Conservation (phyloP, 2,797 vertebrate genomes). For the Phalloptychus januarius region DNA sequence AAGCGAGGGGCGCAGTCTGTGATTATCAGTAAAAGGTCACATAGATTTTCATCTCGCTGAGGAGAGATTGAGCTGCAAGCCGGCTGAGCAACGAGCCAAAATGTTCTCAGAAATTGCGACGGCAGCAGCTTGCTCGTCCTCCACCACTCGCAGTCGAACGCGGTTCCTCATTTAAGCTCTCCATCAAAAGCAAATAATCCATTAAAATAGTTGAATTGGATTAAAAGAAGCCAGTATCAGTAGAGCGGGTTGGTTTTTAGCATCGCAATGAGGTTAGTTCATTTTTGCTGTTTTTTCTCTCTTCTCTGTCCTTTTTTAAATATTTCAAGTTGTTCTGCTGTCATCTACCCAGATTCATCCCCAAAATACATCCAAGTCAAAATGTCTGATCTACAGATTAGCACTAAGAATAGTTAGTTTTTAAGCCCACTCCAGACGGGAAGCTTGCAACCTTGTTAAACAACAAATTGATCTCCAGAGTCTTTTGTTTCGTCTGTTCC, state of each 20-base stretch:
- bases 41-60: not conserved
- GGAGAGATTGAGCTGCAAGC: not conserved
- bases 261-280: slow-evolving; percentile 21
- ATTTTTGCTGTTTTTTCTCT: not conserved
- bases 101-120: not conserved
- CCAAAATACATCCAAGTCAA: not conserved
- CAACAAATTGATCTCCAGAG: slow-evolving; percentile 47
- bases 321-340: not conserved
- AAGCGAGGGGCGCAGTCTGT: not conserved
- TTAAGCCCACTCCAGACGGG: slow-evolving; percentile 34
- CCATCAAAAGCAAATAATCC: slow-evolving; percentile 6
- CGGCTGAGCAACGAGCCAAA: not conserved
- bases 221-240: slow-evolving; percentile 35
- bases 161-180: not conserved
- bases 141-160: not conserved
- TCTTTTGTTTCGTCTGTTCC: slow-evolving; percentile 38
- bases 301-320: not conserved
- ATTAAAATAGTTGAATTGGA: slow-evolving; percentile 10
- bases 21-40: slow-evolving; percentile 10
- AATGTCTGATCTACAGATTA: slow-evolving; percentile 42
- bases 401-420: slow-evolving; percentile 43
- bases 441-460: slow-evolving; percentile 31
- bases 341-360: not conserved
- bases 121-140: not conserved
- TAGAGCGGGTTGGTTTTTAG: slow-evolving; percentile 24